Evolutionary conservation across 1,140 invertebrate genomes (phyloP).

Genomic region (Sipha flava): DNA sequence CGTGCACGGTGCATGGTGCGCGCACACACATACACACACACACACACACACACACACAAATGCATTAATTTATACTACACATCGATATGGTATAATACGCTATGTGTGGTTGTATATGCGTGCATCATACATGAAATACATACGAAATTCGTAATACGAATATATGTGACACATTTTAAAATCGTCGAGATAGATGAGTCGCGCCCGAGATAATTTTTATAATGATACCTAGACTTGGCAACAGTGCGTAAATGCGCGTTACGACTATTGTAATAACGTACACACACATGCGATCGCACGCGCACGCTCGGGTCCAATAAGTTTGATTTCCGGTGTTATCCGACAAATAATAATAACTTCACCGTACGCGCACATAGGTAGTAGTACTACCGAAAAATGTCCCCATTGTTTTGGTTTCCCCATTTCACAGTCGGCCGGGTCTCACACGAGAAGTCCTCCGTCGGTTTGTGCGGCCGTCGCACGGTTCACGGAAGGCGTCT

Average conservation of each 20-base stretch:
- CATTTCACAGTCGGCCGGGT: neutral
- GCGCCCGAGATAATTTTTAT: constrained; percentile 28
- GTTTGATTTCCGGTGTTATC: constrained; percentile 30
- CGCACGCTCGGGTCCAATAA: constrained; percentile 4
- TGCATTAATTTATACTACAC: too few species aligned
- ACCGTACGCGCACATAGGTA: too few species aligned
- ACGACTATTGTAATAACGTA: constrained; percentile 11
- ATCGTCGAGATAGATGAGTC: constrained; percentile 16
- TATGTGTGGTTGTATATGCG: too few species aligned
- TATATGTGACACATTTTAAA: neutral
- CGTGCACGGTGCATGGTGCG: too few species aligned
- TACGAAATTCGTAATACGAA: too few species aligned
- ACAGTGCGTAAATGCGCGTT: neutral
- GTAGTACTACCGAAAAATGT: constrained; percentile 4
- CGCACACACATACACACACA: too few species aligned
- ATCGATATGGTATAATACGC: too few species aligned
- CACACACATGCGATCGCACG: neutral
- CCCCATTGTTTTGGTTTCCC: constrained; percentile 10
- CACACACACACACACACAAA: too few species aligned
- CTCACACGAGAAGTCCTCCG: neutral
- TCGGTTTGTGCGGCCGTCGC: too few species aligned
- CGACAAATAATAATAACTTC: constrained; percentile 3
- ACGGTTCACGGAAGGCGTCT: too few species aligned
- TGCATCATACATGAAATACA: too few species aligned
- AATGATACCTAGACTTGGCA: constrained; percentile 19